Conservation (phyloP, 1,140 invertebrate genomes). For the Brachionus angularis region DNA sequence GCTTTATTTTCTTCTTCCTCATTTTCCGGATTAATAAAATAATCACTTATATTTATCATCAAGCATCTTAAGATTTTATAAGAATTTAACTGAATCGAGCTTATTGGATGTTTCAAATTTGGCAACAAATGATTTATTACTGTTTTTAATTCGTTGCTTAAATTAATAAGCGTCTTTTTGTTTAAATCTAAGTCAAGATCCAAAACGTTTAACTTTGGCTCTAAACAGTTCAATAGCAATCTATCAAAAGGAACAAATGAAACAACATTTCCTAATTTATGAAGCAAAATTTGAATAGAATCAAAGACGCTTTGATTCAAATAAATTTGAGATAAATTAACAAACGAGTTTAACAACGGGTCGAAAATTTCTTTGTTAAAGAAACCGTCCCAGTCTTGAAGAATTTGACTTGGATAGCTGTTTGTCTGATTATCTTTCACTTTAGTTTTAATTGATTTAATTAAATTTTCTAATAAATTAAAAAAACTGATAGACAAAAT, state of each 20-base stretch:
- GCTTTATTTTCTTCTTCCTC: slow-evolving; percentile 45
- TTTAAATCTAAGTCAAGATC: slow-evolving; percentile 46
- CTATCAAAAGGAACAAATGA: slow-evolving; percentile 47
- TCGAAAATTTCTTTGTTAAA: slow-evolving; percentile 28
- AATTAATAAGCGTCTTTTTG: slow-evolving; percentile 44
- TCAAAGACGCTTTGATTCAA: background rate
- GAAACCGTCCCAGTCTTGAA: slow-evolving; percentile 1
- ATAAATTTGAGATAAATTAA: slow-evolving; percentile 56
- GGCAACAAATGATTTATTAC: slow-evolving; percentile 55
- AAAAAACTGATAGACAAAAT: slow-evolving; percentile 7
- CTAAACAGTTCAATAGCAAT: slow-evolving; percentile 51
- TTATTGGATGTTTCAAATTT: slow-evolving; percentile 48
- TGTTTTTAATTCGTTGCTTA: slow-evolving; percentile 53
- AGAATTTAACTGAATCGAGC: slow-evolving; percentile 51
- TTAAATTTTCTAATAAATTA: background rate
- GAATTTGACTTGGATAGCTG: background rate
- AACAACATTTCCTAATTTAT: slow-evolving; percentile 46
- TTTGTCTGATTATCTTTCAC: background rate
- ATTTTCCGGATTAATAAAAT: slow-evolving; percentile 38
- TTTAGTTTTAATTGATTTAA: background rate
- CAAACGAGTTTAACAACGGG: slow-evolving; percentile 12
- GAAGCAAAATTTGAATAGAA: background rate
- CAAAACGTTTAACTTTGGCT: slow-evolving; percentile 50
- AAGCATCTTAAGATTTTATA: slow-evolving; percentile 50
- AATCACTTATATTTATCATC: slow-evolving; percentile 41